Evolutionary conservation across 92 coral and sea anemone genomes (phyloP).

Genomic region (Epizoanthus fatuus): DNA sequence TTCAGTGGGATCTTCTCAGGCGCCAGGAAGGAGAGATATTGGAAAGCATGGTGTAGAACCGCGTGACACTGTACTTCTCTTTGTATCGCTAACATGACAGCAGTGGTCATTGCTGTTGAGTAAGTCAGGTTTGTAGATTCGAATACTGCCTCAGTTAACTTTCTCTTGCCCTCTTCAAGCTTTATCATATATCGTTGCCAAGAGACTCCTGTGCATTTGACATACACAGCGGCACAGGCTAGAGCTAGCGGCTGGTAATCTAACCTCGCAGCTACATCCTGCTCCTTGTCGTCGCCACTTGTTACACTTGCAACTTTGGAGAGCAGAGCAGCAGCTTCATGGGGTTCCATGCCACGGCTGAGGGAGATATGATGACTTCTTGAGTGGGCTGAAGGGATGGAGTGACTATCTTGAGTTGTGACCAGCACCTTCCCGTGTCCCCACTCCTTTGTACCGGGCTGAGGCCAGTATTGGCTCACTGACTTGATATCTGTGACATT

Average conservation of each 20-base stretch:
- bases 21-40: too few species aligned
- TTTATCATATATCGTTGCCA: background rate
- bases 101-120: constrained; percentile 5
- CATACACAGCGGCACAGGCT: background rate
- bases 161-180: background rate
- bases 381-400: background rate
- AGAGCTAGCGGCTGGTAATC: background rate
- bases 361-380: background rate
- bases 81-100: background rate
- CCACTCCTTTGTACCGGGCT: constrained; percentile 28
- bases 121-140: background rate
- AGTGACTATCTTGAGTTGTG: too few species aligned
- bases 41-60: too few species aligned
- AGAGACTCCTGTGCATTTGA: background rate
- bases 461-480: constrained; percentile 12
- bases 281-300: background rate
- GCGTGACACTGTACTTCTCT: background rate
- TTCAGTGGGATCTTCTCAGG: too few species aligned
- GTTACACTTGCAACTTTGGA: too few species aligned
- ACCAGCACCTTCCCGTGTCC: constrained; percentile 2
- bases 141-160: background rate
- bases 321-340: too few species aligned
- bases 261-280: constrained; percentile 17
- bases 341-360: background rate
- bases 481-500: constrained; percentile 15